Percentiles rank a stretch among this genome's conserved stretches.
These are phyloP conservation scores for Papilio machaon DNA, from an alignment of 1,140 invertebrate species.

Conservation along the genomic window DNA sequence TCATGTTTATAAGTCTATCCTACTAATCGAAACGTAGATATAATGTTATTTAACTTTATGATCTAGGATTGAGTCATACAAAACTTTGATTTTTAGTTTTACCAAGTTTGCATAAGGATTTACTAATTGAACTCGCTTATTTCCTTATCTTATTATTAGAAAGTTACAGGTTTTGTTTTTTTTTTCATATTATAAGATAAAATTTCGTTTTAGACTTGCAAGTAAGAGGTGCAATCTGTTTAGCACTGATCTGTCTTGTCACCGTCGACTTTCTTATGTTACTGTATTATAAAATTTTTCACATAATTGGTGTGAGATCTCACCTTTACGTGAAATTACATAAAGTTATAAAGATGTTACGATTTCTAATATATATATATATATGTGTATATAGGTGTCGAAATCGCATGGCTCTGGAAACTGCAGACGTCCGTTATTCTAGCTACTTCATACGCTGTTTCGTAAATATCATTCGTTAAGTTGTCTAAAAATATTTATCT, in stretches of 20 bases:
- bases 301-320: constrained; percentile 1
- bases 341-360: constrained; percentile 1
- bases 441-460: not conserved
- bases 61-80: not conserved
- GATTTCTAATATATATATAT: constrained; percentile 3
- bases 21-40: not conserved
- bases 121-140: not conserved
- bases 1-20: not conserved
- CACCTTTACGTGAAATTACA: constrained; percentile 14
- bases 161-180: not conserved
- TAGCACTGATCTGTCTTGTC: not conserved
- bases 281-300: constrained; percentile 20
- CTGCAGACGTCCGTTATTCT: constrained; percentile 10
- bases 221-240: not conserved
- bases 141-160: not conserved
- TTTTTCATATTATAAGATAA: not conserved
- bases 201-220: not conserved
- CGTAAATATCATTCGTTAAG: not conserved
- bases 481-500: constrained; percentile 2
- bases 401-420: not conserved
- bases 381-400: not conserved
- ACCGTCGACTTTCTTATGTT: not conserved
- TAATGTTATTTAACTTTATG: not conserved
- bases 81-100: not conserved
- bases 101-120: not conserved